phyloP scores from a whole-genome alignment of 64 coral and sea anemone species.

The Orbicella faveolata region DNA sequence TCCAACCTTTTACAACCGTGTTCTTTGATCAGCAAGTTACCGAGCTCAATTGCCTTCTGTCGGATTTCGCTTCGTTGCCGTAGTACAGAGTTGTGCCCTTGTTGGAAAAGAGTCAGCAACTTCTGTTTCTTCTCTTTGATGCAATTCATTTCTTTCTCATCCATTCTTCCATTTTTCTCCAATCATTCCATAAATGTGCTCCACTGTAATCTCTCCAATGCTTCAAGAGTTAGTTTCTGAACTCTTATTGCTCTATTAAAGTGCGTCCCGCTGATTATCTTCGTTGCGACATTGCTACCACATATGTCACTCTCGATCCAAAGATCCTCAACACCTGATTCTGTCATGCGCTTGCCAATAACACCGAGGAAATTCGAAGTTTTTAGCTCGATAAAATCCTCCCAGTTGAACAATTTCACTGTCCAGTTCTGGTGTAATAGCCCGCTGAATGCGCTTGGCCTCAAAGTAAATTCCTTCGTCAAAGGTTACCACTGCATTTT shows the following conservation, averaged over 20 bases:
- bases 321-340: constrained; percentile 40
- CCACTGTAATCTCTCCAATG: constrained; percentile 39
- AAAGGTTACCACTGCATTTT: too few species aligned
- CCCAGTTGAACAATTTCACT: constrained; percentile 23
- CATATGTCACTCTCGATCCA: constrained; percentile 44
- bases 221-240: constrained; percentile 1
- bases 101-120: too few species aligned
- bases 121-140: too few species aligned
- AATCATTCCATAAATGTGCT: constrained; percentile 30
- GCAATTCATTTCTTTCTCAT: too few species aligned
- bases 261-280: constrained; percentile 35
- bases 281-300: constrained; percentile 25
- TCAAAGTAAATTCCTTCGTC: too few species aligned
- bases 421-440: neutral
- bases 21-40: neutral
- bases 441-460: too few species aligned
- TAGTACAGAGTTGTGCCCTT: too few species aligned
- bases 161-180: too few species aligned
- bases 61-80: too few species aligned
- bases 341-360: constrained; percentile 37
- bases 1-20: neutral
- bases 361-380: constrained; percentile 1
- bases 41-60: too few species aligned
- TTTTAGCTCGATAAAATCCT: constrained; percentile 39
- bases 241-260: constrained; percentile 28